Conservation (phyloP, 1,140 invertebrate genomes). For the Physella acuta region DNA sequence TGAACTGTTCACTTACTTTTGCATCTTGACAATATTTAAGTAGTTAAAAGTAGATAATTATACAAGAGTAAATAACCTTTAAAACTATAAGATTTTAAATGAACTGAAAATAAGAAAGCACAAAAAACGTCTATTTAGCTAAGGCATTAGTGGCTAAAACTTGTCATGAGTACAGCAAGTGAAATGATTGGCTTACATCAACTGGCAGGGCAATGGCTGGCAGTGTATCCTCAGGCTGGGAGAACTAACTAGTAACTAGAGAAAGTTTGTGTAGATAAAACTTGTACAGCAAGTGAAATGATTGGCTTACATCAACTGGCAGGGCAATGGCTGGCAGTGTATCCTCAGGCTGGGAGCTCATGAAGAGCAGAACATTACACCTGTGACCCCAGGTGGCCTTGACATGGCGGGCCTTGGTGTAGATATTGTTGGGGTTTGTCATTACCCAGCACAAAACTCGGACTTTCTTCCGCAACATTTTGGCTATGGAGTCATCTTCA, state of each 20-base stretch:
- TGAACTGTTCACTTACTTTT: no score
- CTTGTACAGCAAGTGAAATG: no score
- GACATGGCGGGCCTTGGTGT: slow-evolving; percentile 86
- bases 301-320: slow-evolving; percentile 39
- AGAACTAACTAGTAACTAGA: no score
- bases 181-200: slow-evolving; percentile 33
- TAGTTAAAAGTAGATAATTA: no score
- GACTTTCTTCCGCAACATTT: slow-evolving; percentile 67
- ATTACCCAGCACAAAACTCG: slow-evolving; percentile 94
- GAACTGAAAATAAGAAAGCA: no score
- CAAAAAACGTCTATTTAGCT: no score
- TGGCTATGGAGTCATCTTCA: slow-evolving; percentile 67
- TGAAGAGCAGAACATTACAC: slow-evolving; percentile 71
- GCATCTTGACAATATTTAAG: no score
- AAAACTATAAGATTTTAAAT: no score
- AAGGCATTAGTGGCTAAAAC: no score
- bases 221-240: slow-evolving; percentile 37
- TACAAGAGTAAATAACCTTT: no score
- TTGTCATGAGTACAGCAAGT: no score
- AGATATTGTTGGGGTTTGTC: slow-evolving; percentile 86
- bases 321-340: slow-evolving; percentile 48
- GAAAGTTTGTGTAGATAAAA: no score
- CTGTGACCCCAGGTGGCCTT: slow-evolving; percentile 93
- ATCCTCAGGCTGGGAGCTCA: slow-evolving; percentile 45
- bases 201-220: slow-evolving; percentile 48